phyloP scores from a whole-genome alignment of 2,888 invertebrate genomes.

The Mamestra brassicae region DNA sequence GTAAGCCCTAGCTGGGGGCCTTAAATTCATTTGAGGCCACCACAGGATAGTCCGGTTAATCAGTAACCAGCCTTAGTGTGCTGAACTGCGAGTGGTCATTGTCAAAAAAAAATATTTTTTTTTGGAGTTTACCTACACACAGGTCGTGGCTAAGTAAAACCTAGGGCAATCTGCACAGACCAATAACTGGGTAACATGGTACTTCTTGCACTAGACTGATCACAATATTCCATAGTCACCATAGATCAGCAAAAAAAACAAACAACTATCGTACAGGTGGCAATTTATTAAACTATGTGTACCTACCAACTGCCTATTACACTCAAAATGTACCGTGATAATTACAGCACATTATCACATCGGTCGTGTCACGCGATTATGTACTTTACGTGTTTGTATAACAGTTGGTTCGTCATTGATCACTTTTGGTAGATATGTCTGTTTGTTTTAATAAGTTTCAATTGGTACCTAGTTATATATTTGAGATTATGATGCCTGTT shows the following conservation, averaged over 20 bases:
- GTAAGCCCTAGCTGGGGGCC: no score
- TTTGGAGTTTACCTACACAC: no score
- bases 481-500: not conserved
- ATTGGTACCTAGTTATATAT: not conserved
- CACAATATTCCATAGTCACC: slow-evolving; percentile 34
- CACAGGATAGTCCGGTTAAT: no score
- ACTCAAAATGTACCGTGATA: slow-evolving; percentile 66
- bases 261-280: slow-evolving; percentile 42
- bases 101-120: no score
- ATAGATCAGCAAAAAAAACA: slow-evolving; percentile 45
- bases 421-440: not conserved
- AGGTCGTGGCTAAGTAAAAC: no score
- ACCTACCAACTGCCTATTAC: slow-evolving; percentile 27
- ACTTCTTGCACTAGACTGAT: not conserved
- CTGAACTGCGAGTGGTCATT: no score
- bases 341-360: slow-evolving; percentile 74
- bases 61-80: no score
- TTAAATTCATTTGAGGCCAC: no score
- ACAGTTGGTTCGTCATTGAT: slow-evolving; percentile 28
- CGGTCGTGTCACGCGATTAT: slow-evolving; percentile 70
- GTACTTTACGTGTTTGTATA: slow-evolving; percentile 51
- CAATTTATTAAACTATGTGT: slow-evolving; percentile 50
- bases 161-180: no score
- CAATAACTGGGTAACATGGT: no score
- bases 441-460: not conserved